Conservation (phyloP, 2,797 vertebrate species). For the Spinibarbus caldwelli region DNA sequence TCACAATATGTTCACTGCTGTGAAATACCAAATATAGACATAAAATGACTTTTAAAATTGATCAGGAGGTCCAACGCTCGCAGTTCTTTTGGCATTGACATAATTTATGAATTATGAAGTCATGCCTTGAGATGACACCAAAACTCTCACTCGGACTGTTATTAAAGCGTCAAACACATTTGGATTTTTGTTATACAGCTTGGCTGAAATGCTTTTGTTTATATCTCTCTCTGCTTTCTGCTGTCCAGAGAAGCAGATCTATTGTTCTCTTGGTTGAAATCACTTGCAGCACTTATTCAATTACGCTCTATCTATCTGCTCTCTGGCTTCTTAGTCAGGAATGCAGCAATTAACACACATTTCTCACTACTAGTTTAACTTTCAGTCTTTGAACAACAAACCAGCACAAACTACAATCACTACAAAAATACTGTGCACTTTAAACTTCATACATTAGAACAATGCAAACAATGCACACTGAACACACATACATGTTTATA, state of each 20-base stretch:
- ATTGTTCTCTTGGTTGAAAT: constrained; percentile 71
- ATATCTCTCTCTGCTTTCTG: constrained; percentile 65
- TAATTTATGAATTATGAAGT: constrained; percentile 1
- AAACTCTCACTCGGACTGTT: constrained; percentile 9
- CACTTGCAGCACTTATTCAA: constrained; percentile 70
- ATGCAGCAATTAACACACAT: constrained; percentile 58
- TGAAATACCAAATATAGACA: constrained; percentile 8
- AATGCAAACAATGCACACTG: not conserved
- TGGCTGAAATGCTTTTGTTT: constrained; percentile 30
- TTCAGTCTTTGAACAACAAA: not conserved
- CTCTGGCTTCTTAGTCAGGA: constrained; percentile 58
- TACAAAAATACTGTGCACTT: not conserved
- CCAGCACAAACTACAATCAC: not conserved
- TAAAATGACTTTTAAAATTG: not conserved
- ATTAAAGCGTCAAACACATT: constrained; percentile 60
- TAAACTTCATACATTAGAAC: not conserved
- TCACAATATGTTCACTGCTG: not conserved
- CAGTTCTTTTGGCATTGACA: not conserved
- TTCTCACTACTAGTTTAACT: constrained; percentile 27
- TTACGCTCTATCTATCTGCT: constrained; percentile 56
- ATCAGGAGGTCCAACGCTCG: not conserved
- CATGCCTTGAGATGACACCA: not conserved
- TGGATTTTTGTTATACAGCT: not conserved
- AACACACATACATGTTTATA: not conserved
- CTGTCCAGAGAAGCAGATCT: constrained; percentile 64